Percentiles rank a stretch among this genome's conserved stretches.
phyloP scores from a whole-genome alignment of 1,140 invertebrate genomes.

The Drosophila triauraria region DNA sequence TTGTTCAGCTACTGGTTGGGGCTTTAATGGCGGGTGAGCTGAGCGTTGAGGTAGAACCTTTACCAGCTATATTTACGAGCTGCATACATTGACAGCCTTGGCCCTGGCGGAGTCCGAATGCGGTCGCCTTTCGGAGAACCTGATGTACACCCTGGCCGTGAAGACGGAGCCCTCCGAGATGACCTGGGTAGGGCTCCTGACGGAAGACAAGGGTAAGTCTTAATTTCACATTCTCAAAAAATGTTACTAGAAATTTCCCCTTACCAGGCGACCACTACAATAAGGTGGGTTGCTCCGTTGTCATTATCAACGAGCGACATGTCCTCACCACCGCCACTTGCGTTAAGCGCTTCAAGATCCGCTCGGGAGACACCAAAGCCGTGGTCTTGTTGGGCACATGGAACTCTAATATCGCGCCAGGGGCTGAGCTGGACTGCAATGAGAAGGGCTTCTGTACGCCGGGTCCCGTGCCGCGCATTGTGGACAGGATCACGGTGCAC shows the following conservation, averaged over 20 bases:
- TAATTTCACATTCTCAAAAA: too few species aligned
- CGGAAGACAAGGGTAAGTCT: slow-evolving; percentile 25
- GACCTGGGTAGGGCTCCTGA: slow-evolving; percentile 58
- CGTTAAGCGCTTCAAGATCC: slow-evolving; percentile 32
- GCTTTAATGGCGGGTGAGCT: slow-evolving; percentile 36
- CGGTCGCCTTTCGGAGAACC: slow-evolving; percentile 48
- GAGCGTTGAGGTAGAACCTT: neutral
- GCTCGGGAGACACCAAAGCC: slow-evolving; percentile 1
- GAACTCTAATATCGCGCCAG: slow-evolving; percentile 24
- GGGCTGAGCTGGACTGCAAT: slow-evolving; percentile 49
- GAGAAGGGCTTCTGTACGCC: slow-evolving; percentile 62
- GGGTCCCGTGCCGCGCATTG: slow-evolving; percentile 20
- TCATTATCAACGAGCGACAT: slow-evolving; percentile 47
- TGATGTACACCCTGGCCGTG: slow-evolving; percentile 22
- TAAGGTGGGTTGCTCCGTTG: slow-evolving; percentile 40
- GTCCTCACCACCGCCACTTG: slow-evolving; percentile 59
- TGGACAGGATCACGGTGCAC: slow-evolving; percentile 49
- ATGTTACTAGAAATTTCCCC: too few species aligned
- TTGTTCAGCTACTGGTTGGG: slow-evolving; percentile 35
- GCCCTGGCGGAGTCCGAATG: slow-evolving; percentile 17
- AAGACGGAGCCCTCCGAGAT: slow-evolving; percentile 54
- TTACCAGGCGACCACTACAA: slow-evolving; percentile 6
- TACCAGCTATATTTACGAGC: neutral
- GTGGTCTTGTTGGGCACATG: slow-evolving; percentile 55
- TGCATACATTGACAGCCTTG: neutral